phyloP scores from a whole-genome alignment of 2,113 vertebrate genomes.

The Lepus americanus region DNA sequence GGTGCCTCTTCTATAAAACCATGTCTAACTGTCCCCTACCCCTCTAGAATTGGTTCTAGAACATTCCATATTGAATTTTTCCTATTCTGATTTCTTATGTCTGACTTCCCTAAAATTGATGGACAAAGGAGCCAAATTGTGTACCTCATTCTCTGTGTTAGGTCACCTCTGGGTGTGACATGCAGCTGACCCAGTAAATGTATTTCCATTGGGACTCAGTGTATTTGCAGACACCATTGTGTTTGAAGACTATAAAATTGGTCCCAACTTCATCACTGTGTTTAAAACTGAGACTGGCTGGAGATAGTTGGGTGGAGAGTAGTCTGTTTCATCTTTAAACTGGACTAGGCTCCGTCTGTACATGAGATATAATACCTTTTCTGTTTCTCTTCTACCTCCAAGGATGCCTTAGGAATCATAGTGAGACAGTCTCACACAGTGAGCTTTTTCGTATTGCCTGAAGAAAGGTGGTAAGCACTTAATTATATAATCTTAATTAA shows the following conservation, averaged over 20 bases:
- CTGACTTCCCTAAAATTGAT: neutral
- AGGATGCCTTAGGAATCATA: neutral
- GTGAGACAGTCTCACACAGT: neutral
- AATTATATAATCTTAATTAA: slow-evolving; percentile 34
- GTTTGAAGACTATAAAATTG: neutral
- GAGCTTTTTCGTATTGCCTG: slow-evolving; percentile 39
- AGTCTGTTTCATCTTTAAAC: neutral
- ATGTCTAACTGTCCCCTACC: neutral
- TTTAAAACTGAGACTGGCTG: neutral
- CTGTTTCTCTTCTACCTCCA: slow-evolving; percentile 50
- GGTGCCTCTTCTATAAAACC: neutral
- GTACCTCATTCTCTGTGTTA: neutral
- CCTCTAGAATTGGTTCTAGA: slow-evolving; percentile 48
- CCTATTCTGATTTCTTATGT: neutral
- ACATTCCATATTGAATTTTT: slow-evolving; percentile 26
- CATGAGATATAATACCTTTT: neutral
- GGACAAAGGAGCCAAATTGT: neutral
- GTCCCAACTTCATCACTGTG: neutral
- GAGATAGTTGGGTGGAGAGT: neutral
- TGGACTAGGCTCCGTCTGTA: neutral
- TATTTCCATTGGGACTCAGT: neutral
- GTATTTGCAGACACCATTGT: neutral
- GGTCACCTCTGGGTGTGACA: neutral
- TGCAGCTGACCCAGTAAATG: neutral
- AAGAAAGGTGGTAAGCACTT: slow-evolving; percentile 34